Base-by-base conservation (phyloP, 1,140 invertebrate genomes). In the Caligus rogercresseyi region DNA sequence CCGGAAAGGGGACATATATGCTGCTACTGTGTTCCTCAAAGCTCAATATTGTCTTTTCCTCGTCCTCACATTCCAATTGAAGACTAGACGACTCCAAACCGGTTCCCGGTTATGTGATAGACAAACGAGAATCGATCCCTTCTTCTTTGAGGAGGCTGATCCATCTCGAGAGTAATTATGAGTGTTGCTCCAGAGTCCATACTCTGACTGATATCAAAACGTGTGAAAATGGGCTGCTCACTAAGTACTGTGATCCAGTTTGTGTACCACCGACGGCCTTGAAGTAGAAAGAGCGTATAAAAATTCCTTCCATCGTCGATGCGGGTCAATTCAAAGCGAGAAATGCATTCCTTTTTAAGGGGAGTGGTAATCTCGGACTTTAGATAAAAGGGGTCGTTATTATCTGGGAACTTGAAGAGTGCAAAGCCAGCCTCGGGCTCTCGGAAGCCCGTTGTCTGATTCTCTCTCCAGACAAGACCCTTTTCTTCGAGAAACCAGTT, bases 1-100 rank as follows among this genome's bases (percentile, higher is more conserved):
- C 84, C 0, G 86, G 86, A 70, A 80, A 89, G 1, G 86, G 86
- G 14, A 87, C 80, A 65, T 83, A 76, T 7, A 84, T 68, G 54
- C 65, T 72, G 24, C 67, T 67, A 54, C 77, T 66, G 1, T 68
- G 65, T 65, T 66, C 67, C 14, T 71, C 66, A 57, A 65, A 57
- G 7, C 71, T 72, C 23, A 77, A 1, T 76, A 80, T 73, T 58
- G 74, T 72, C 1, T 76, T 74, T 64, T 77, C 75, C 77, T 63
- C 15, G 7, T 63, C 65, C 14, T 57, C 13, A 57, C 65, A 66
- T 1, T 56, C 18, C 15, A 66, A 79, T 55, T 71, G 78, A 65
- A 80, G 82, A 52, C 80, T 68, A 23, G 78, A 73, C 61, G 78
- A 76, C 20, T 77, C n/a, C 31, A 43, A n/a, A n/a, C 66, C 75